phyloP scores from a whole-genome alignment of 1,140 invertebrate species.

The Eurosta solidaginis region DNA sequence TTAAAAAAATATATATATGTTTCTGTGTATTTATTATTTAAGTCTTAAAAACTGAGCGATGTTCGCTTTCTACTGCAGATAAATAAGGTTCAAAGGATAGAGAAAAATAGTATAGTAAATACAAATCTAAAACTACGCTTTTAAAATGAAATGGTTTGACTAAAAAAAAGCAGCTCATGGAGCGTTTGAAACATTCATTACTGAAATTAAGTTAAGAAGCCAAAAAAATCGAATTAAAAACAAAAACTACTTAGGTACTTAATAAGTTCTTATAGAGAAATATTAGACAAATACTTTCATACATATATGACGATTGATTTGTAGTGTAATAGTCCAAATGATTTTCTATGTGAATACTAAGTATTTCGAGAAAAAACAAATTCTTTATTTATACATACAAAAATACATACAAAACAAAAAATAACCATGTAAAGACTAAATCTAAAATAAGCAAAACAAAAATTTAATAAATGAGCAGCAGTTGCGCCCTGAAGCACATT shows the following conservation, averaged over 20 bases:
- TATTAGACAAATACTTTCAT: slow-evolving; percentile 28
- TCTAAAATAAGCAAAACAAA: not conserved
- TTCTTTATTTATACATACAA: not conserved
- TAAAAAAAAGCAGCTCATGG: not conserved
- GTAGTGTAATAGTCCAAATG: slow-evolving; percentile 39
- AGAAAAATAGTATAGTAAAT: slow-evolving; percentile 28
- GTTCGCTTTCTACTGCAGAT: slow-evolving; percentile 57
- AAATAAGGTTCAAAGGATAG: slow-evolving; percentile 41
- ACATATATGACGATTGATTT: slow-evolving; percentile 56
- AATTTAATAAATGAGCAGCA: not conserved
- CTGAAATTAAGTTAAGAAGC: no score
- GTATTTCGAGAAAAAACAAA: not conserved
- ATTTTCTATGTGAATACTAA: slow-evolving; percentile 30
- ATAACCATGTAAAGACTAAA: not conserved
- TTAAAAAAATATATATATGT: slow-evolving; percentile 36
- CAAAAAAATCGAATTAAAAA: no score
- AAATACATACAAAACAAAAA: not conserved
- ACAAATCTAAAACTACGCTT: slow-evolving; percentile 35
- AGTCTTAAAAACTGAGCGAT: slow-evolving; percentile 54
- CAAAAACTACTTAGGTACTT: no score
- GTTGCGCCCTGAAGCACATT: not conserved
- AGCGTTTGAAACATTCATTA: no score
- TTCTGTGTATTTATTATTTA: no score
- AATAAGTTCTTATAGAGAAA: no score
- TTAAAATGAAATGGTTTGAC: slow-evolving; percentile 36